Base-by-base conservation (phyloP, 1,140 invertebrate genomes). In the Zaprionus taronus region DNA sequence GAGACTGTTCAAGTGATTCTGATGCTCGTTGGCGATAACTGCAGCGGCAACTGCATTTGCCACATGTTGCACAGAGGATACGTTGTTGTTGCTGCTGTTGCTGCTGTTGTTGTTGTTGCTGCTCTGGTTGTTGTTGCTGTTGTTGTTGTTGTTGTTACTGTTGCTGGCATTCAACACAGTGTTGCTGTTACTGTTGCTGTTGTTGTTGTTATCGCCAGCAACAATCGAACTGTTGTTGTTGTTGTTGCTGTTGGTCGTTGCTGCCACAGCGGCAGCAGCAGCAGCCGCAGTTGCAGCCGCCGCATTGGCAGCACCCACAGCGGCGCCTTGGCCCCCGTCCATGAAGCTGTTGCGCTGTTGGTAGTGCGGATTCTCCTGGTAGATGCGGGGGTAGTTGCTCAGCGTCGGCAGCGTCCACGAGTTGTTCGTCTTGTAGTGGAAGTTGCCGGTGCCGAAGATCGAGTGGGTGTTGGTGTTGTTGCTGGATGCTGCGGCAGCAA, bases 341-440 rank as follows among this genome's bases (percentile, higher is more conserved):
- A 90, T 89, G 28, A 91, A 92, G 51, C 66, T 82, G 51, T 78
- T 83, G 26, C 91, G 87, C 64, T 92, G 91, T 56, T 92, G 91
- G 60, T 92, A 92, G 15, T 89, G 81, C 12, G 80, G 57, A 49
- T 81, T 92, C 26, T 92, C 91, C 74, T 83, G 91, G 58, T 92
- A 92, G 57, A 92, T 77, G 22, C 91, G 72, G 55, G 90, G 91
- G 31, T 92, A 92, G 47, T 71, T 74, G 24, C 71, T 74, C 22
- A 92, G 57, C 9, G 83, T 92, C 5, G 91, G 91, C 71, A 92
- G 72, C 4, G 81, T 92, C 91, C 91, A 92, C 4, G 91, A 92
- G 34, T 92, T 92, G 77, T 92, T 92, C 6, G 90, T 92, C 55
- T 91, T 91, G 68, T 92, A 92, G 70, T 92, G 91, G 58, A 92